Evolutionary conservation across 2,113 vertebrate species (phyloP).

Genomic region (Vidua chalybeata): DNA sequence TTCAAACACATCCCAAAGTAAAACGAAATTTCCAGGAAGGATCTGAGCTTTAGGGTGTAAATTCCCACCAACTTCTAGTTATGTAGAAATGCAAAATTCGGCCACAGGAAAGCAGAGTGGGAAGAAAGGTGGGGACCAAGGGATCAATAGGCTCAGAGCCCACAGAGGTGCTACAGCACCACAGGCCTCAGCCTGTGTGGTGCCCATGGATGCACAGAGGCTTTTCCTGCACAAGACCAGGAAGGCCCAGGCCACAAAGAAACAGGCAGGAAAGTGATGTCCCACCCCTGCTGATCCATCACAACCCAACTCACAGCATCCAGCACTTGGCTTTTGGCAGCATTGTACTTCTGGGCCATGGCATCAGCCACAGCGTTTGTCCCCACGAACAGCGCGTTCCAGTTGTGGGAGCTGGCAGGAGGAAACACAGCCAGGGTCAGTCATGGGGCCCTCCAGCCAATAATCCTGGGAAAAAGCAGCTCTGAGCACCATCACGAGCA

Average conservation of each 20-base stretch:
- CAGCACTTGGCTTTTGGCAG: slow-evolving; percentile 93
- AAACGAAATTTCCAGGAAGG: background rate
- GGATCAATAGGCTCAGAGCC: background rate
- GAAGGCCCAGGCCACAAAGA: background rate
- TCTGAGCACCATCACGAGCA: background rate
- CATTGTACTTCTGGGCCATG: slow-evolving; percentile 92
- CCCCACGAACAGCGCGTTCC: slow-evolving; percentile 93
- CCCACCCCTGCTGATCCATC: background rate
- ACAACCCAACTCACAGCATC: slow-evolving; percentile 85
- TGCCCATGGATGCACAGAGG: rapidly evolving
- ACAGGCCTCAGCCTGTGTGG: background rate
- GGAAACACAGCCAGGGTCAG: background rate
- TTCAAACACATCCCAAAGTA: background rate
- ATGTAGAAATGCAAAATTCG: background rate
- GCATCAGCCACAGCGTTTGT: slow-evolving; percentile 91
- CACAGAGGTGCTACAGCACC: background rate
- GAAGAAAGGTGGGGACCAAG: background rate
- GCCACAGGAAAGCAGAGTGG: background rate
- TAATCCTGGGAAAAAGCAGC: background rate
- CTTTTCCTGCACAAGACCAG: background rate
- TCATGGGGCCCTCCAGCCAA: rapidly evolving
- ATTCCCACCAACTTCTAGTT: background rate
- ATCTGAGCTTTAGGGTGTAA: background rate
- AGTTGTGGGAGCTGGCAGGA: slow-evolving; percentile 89
- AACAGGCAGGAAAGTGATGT: background rate